Percentiles rank a stretch among this genome's conserved stretches.
Conservation (phyloP, 2,113 vertebrate genomes). For the Mormyrus iriodes region DNA sequence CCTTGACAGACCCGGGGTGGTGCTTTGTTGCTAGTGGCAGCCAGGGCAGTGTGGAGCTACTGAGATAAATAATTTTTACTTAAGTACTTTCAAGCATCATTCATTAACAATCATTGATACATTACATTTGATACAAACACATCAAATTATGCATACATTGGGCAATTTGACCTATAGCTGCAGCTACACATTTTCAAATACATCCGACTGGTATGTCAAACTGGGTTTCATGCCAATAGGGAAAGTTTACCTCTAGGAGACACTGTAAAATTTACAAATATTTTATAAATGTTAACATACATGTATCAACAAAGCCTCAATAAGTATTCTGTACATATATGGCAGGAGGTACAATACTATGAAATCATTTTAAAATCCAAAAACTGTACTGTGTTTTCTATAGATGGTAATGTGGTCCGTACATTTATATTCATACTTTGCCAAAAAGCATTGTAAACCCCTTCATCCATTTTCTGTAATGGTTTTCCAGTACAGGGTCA, state of each 20-base stretch:
- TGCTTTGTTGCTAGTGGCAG: not conserved
- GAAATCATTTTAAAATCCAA: too few relatives aligned
- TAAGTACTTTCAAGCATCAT: not conserved
- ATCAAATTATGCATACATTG: not conserved
- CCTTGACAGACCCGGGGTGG: not conserved
- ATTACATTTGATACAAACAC: not conserved
- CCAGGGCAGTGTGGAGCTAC: not conserved
- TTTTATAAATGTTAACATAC: not conserved
- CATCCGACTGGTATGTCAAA: not conserved
- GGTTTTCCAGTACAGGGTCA: too few relatives aligned
- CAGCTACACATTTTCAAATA: not conserved
- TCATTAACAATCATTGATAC: not conserved
- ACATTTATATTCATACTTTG: too few relatives aligned
- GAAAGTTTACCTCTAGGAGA: not conserved
- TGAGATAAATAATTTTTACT: not conserved
- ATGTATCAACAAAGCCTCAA: not conserved
- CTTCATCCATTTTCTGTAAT: too few relatives aligned
- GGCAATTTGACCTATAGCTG: not conserved
- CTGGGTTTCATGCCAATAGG: not conserved
- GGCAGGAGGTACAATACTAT: too few relatives aligned
- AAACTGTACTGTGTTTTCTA: too few relatives aligned
- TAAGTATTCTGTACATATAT: too few relatives aligned
- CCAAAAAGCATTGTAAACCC: too few relatives aligned
- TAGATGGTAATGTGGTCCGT: too few relatives aligned
- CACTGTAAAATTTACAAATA: not conserved